Conservation (phyloP, 37 sponge, comb jelly and placozoan species). For the Geodia barretti region DNA sequence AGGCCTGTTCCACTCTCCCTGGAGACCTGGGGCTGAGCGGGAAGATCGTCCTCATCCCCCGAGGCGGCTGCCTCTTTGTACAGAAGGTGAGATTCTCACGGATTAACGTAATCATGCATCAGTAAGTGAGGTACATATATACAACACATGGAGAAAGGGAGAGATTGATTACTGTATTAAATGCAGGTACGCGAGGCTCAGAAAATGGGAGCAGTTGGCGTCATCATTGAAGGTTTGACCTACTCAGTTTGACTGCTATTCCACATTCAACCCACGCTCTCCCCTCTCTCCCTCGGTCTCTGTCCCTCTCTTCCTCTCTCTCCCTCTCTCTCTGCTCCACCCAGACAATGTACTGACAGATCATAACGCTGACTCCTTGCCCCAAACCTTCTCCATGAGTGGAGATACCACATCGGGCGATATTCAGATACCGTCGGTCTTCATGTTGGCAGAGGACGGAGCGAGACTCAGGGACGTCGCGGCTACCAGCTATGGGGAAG, state of each 20-base stretch:
- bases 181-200: conserved; percentile 63
- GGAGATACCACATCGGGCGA: conserved; percentile 50
- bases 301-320: neutral
- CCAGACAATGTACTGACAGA: conserved; percentile 1
- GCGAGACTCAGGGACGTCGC: conserved; percentile 1
- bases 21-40: conserved; percentile 14
- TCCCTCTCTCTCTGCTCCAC: neutral
- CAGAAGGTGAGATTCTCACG: conserved; percentile 64
- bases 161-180: neutral
- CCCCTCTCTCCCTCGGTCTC: neutral
- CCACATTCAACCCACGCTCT: neutral
- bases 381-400: conserved; percentile 67
- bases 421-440: conserved; percentile 73
- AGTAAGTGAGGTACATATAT: neutral
- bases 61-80: conserved; percentile 92
- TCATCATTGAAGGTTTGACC: conserved; percentile 43
- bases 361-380: neutral
- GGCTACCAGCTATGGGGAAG: neutral
- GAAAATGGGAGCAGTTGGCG: conserved; percentile 52
- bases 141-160: neutral
- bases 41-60: conserved; percentile 59
- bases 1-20: conserved; percentile 29
- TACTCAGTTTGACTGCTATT: neutral
- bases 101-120: neutral
- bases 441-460: conserved; percentile 50